Evolutionary conservation across 2,797 vertebrate species (phyloP).

Genomic region (Eleutherodactylus coqui): DNA sequence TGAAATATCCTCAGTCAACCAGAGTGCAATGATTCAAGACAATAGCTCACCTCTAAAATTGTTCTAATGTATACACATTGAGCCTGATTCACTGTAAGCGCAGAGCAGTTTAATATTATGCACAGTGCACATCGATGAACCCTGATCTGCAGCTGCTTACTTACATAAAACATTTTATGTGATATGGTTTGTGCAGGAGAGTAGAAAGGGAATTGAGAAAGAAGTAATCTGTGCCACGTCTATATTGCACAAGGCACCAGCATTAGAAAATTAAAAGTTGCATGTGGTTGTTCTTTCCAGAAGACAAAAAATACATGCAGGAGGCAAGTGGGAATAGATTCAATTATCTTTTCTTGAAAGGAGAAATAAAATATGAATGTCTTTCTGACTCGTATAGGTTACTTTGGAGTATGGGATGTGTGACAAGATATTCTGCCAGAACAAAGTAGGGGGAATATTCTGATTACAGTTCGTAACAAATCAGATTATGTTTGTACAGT

Average conservation of each 20-base stretch:
- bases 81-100: slow-evolving; percentile 58
- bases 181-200: slow-evolving; percentile 42
- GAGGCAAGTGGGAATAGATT: slow-evolving; percentile 20
- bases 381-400: not conserved
- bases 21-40: slow-evolving; percentile 63
- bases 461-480: slow-evolving; percentile 24
- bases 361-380: slow-evolving; percentile 35
- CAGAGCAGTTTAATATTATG: slow-evolving; percentile 58
- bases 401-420: slow-evolving; percentile 16
- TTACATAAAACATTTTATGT: slow-evolving; percentile 62
- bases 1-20: slow-evolving; percentile 62
- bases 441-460: slow-evolving; percentile 26
- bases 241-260: slow-evolving; percentile 33
- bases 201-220: slow-evolving; percentile 46
- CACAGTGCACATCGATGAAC: slow-evolving; percentile 59
- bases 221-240: slow-evolving; percentile 32
- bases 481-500: slow-evolving; percentile 50
- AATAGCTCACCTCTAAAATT: slow-evolving; percentile 60
- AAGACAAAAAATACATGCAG: slow-evolving; percentile 11
- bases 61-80: slow-evolving; percentile 59
- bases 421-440: slow-evolving; percentile 11
- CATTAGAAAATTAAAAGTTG: slow-evolving; percentile 43
- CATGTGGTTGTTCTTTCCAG: slow-evolving; percentile 3
- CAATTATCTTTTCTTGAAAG: slow-evolving; percentile 23
- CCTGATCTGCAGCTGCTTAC: slow-evolving; percentile 61